Percentiles rank a stretch among this genome's conserved stretches.
phyloP scores from a whole-genome alignment of 2,113 vertebrate genomes.

The Clarias magur region DNA sequence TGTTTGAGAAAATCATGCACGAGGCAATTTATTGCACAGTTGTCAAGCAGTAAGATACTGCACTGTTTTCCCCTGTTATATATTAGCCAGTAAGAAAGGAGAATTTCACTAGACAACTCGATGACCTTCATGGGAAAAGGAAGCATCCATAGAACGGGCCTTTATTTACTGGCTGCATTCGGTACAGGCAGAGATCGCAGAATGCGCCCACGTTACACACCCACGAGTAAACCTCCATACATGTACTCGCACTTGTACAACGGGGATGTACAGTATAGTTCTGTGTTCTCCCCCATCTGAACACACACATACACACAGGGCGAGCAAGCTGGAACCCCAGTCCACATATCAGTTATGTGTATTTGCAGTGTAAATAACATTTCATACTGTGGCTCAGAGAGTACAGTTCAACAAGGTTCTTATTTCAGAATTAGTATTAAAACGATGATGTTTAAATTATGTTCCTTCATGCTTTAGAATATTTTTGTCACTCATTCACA shows the following conservation, averaged over 20 bases:
- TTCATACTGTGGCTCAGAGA: slow-evolving; percentile 45
- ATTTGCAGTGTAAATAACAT: slow-evolving; percentile 57
- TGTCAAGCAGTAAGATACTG: background rate
- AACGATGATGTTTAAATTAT: background rate
- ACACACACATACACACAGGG: background rate
- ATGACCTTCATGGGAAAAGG: slow-evolving; percentile 34
- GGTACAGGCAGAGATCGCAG: slow-evolving; percentile 15
- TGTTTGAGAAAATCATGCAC: slow-evolving; percentile 10
- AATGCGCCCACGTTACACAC: slow-evolving; percentile 33
- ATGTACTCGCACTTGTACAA: slow-evolving; percentile 12
- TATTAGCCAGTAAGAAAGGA: slow-evolving; percentile 4
- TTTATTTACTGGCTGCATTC: slow-evolving; percentile 41
- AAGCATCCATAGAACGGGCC: slow-evolving; percentile 25
- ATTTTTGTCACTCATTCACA: slow-evolving; percentile 6
- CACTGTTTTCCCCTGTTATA: slow-evolving; percentile 11
- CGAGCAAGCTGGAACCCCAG: slow-evolving; percentile 16
- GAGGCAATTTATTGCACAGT: slow-evolving; percentile 20
- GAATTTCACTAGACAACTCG: slow-evolving; percentile 11
- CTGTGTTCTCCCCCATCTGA: slow-evolving; percentile 1
- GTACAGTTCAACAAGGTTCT: slow-evolving; percentile 36
- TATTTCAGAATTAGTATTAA: slow-evolving; percentile 36
- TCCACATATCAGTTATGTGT: slow-evolving; percentile 47
- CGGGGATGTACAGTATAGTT: slow-evolving; percentile 19
- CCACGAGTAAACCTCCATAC: slow-evolving; percentile 5
- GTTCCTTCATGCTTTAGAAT: background rate